A percentile compares a stretch with the other conserved stretches of the same genome.
phyloP scores from a whole-genome alignment of 1,140 invertebrate genomes.

The Tribolium madens region DNA sequence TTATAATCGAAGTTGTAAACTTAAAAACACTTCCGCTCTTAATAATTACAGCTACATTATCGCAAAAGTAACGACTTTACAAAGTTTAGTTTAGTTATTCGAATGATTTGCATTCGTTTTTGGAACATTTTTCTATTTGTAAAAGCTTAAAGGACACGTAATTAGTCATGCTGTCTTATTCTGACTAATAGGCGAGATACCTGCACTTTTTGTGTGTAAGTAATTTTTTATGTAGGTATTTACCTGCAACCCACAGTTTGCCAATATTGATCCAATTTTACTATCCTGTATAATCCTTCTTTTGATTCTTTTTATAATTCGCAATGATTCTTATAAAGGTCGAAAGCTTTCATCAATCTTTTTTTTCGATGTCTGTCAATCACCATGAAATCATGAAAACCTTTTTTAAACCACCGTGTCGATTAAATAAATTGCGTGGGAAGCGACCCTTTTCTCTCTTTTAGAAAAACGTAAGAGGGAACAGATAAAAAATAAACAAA shows the following conservation, averaged over 20 bases:
- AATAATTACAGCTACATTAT: background rate
- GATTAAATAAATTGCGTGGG: conserved; percentile 32
- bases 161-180: background rate
- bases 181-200: background rate
- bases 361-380: background rate
- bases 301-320: conserved; percentile 9
- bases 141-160: background rate
- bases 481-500: background rate
- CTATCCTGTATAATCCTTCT: conserved; percentile 12
- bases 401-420: conserved; percentile 23
- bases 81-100: too few species aligned
- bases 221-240: conserved; percentile 3
- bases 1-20: background rate
- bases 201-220: background rate
- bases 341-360: background rate
- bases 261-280: conserved; percentile 15
- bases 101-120: too few species aligned
- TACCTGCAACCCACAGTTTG: background rate
- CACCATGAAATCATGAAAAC: conserved; percentile 6
- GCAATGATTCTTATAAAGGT: conserved; percentile 2
- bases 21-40: background rate
- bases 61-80: too few species aligned
- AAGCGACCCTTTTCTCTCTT: conserved; percentile 1
- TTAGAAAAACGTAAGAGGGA: background rate
- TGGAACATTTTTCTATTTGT: too few species aligned